These are phyloP conservation scores for Rhodinocichla rosea DNA, from an alignment of 2,113 vertebrate species.

Conservation along the genomic window DNA sequence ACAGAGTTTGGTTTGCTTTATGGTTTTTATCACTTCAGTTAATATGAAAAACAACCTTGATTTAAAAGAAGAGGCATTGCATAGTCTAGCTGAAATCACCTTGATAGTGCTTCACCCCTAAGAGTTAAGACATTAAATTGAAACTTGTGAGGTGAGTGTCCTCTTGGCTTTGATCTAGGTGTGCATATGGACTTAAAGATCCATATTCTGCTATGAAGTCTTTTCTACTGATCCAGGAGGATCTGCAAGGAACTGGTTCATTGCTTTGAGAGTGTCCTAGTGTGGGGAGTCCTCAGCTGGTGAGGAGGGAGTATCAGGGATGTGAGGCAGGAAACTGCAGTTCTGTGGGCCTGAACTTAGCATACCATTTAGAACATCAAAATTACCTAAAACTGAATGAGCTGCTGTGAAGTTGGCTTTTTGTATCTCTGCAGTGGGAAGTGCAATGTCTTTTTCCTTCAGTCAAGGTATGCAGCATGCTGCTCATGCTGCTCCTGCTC, in stretches of 20 bases:
- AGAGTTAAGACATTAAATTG: not conserved
- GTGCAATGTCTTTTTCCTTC: not conserved
- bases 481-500: not conserved
- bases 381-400: not conserved
- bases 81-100: not conserved
- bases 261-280: not conserved
- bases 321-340: not conserved
- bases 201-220: accelerated
- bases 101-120: not conserved
- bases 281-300: not conserved
- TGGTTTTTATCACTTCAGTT: not conserved
- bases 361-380: not conserved
- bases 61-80: not conserved
- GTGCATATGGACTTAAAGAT: not conserved
- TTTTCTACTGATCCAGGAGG: not conserved
- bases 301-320: not conserved
- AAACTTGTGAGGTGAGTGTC: not conserved
- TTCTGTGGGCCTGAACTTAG: not conserved
- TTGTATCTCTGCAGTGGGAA: not conserved
- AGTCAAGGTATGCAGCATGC: not conserved
- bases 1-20: not conserved
- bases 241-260: accelerated
- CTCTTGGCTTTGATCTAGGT: not conserved
- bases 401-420: not conserved
- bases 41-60: not conserved